Conservation (phyloP, 2,797 vertebrate species). For the Aphelocoma californica region DNA sequence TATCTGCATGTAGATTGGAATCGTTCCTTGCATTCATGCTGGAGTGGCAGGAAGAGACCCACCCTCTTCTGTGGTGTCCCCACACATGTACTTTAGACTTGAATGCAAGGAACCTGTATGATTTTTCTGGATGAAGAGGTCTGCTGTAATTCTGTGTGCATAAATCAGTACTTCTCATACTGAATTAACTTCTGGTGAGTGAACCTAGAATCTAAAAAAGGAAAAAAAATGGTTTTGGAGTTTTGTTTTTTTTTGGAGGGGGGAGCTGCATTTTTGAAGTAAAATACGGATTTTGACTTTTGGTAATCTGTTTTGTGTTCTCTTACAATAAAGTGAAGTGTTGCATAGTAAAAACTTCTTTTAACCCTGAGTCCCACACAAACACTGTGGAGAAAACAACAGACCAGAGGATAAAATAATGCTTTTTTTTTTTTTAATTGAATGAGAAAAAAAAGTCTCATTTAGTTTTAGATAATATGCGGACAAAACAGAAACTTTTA, state of each 20-base stretch:
- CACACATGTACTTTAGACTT: not conserved
- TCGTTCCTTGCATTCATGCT: not conserved
- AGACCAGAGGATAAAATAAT: not conserved
- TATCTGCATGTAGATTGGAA: not conserved
- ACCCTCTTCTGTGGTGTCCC: not conserved
- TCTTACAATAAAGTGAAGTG: not conserved
- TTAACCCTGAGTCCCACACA: not conserved
- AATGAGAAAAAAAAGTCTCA: not conserved
- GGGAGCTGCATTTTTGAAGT: not conserved
- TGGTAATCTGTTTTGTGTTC: not conserved
- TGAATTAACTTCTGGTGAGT: not conserved
- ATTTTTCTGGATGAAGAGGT: not conserved
- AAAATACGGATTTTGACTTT: not conserved
- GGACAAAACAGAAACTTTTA: not conserved
- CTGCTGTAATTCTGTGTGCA: not conserved
- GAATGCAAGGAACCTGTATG: not conserved
- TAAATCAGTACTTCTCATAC: not conserved
- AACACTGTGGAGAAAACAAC: not conserved
- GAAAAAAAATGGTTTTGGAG: fast-evolving
- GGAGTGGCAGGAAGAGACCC: not conserved
- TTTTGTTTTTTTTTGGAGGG: fast-evolving
- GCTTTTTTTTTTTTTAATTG: not conserved
- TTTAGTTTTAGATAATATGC: not conserved
- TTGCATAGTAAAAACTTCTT: not conserved
- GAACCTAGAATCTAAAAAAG: not conserved